phyloP scores from a whole-genome alignment of 2,797 vertebrate genomes.

The Poecilia picta region DNA sequence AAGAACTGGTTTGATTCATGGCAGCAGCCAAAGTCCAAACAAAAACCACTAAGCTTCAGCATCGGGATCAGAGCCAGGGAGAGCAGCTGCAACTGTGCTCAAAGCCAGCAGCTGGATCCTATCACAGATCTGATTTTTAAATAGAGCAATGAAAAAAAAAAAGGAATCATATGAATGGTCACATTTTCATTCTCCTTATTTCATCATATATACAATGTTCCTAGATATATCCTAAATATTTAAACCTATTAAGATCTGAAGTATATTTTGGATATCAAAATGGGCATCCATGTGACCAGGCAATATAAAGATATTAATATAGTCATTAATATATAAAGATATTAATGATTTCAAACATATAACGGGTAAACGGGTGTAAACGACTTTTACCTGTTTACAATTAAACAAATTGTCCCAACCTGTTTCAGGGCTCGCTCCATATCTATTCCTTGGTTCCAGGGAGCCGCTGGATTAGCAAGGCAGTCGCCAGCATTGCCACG shows the following conservation, averaged over 20 bases:
- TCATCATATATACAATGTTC: not conserved
- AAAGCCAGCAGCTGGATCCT: constrained; percentile 13
- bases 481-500: constrained; percentile 98
- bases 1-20: not conserved
- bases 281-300: not conserved
- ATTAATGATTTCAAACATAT: not conserved
- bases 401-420: constrained; percentile 73
- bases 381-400: not conserved
- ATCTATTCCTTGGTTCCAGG: constrained; percentile 98
- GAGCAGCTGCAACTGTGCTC: constrained; percentile 21
- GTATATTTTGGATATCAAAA: not conserved
- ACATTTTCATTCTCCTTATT: not conserved
- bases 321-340: not conserved
- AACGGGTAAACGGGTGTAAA: too few species aligned
- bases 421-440: constrained; percentile 98
- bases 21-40: not conserved
- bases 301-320: not conserved
- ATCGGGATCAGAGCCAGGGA: constrained; percentile 7
- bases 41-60: constrained; percentile 16
- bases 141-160: not conserved
- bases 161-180: constrained; percentile 9
- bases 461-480: constrained; percentile 96
- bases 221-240: not conserved
- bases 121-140: constrained; percentile 10
- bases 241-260: not conserved